Evolutionary conservation across 1,140 invertebrate species (phyloP), one percentile per base, ranked within the genome.

Genomic region (Paraescarpia echinospica): DNA sequence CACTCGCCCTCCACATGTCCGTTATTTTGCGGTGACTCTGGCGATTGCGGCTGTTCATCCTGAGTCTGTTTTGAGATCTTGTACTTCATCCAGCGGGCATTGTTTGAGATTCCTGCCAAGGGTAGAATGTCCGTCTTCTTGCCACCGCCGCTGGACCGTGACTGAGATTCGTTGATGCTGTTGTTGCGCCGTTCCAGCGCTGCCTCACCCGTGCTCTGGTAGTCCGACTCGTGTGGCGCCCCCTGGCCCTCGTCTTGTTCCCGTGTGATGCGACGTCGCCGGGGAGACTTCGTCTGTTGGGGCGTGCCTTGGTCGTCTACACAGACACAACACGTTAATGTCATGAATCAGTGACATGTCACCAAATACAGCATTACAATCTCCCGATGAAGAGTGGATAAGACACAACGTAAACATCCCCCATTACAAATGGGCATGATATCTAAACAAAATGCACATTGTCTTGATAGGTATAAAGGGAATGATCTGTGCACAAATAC

Each of bases 1-100:
- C 91, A 6, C n/a, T 91, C 48, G 8, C 91, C 34, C 33, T 34
- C 35, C 12, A 22, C 35, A 33, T 22, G 34, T 9, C 35, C 89
- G 33, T 90, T 34, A 5, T 90, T 12, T 34, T 35, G 14, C 33
- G 89, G 89, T 27, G 33, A 6, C 34, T 91, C 91, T 27, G 34
- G 34, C 22, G 35, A 48, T 33, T 6, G 35, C n/a, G 91, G 33
- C 14, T 41, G 34, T 31, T 35, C 91, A 8, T 35, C 91, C 33
- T 59, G 33, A 35, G 34, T 91, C 34, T 91, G 34, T 51, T 91
- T 91, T 33, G 34, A 41, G 34, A 91, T 91, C 91, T 91, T 91
- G 91, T 91, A 91, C 35, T 2, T 1, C 91, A 91, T 91, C 91
- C 91, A 91, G 1, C 97, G 97, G 94, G 97, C 97, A 95, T 97